These are phyloP conservation scores for Oopsacas minuta DNA, from an alignment of 37 sponge, comb jelly and placozoan species.

Conservation along the genomic window DNA sequence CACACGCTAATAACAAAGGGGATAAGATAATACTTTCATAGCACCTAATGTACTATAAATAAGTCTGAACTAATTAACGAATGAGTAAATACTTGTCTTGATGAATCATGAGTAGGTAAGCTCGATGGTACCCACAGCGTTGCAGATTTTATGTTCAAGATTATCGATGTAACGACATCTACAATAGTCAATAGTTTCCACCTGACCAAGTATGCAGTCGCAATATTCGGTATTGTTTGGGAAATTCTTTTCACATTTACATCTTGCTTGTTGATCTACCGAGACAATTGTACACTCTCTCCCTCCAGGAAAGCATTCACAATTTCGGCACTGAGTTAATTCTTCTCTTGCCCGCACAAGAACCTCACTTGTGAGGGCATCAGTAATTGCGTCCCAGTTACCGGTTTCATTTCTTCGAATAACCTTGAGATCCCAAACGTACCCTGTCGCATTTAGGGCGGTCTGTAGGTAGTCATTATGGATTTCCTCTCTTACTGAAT, in stretches of 20 bases:
- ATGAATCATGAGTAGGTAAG: not conserved
- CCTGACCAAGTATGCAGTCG: not conserved
- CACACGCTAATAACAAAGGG: not conserved
- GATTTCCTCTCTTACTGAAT: not conserved
- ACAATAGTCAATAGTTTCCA: not conserved
- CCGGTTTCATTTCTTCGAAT: not conserved
- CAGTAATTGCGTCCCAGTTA: conserved; percentile 4
- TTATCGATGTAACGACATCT: not conserved
- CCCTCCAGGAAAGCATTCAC: not conserved
- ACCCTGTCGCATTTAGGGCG: not conserved
- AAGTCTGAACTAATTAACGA: not conserved
- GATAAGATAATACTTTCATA: not conserved
- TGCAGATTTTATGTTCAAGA: not conserved
- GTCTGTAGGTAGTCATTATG: not conserved
- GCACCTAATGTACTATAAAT: not conserved
- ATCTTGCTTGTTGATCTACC: not conserved
- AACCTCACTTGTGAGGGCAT: not conserved
- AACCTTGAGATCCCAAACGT: conserved; percentile 17
- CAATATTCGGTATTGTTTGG: not conserved
- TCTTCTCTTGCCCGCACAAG: not conserved
- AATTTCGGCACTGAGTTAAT: not conserved
- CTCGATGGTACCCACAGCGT: not conserved
- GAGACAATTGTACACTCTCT: not conserved
- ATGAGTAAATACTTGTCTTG: not conserved
- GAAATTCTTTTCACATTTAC: conserved; percentile 10